These are phyloP conservation scores for Xanthia togata DNA, from an alignment of 2,888 invertebrate species.

Conservation along the genomic window DNA sequence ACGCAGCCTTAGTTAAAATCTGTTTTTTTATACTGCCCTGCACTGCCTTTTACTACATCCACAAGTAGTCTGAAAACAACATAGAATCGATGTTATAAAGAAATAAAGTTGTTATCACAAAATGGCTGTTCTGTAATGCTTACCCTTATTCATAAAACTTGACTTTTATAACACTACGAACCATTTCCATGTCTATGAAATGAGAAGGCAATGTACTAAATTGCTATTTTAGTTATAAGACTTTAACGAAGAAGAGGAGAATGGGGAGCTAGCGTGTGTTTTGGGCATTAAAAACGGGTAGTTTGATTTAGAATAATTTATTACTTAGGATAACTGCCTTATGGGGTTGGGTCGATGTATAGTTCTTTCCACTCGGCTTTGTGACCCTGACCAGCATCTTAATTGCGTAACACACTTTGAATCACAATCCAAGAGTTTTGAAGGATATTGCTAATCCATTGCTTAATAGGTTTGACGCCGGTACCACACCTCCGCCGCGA, in stretches of 20 bases:
- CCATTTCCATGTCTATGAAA: constrained; percentile 28
- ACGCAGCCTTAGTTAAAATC: no score
- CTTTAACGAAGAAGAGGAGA: constrained; percentile 2
- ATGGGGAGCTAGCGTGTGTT: constrained; percentile 15
- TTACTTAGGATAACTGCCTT: neutral
- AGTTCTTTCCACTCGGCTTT: neutral
- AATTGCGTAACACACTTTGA: no score
- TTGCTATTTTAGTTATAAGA: constrained; percentile 16
- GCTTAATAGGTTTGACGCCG: no score
- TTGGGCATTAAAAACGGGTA: constrained; percentile 9
- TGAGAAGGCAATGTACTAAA: constrained; percentile 20
- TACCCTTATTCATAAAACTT: constrained; percentile 22
- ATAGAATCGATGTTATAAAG: constrained; percentile 8
- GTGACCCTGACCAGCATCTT: neutral
- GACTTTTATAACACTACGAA: constrained; percentile 38
- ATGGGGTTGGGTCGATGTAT: neutral
- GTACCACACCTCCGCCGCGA: no score
- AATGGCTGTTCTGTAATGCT: constrained; percentile 8
- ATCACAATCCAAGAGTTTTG: no score
- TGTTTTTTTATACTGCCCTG: neutral
- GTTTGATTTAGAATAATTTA: constrained; percentile 10
- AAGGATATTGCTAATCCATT: no score
- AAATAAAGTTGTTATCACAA: constrained; percentile 27
- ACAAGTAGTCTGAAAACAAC: neutral
- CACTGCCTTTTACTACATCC: neutral